Percentiles rank a stretch among this genome's conserved stretches.
These are phyloP conservation scores for Cryptocheilus praepositus DNA, from an alignment of 2,888 invertebrate species.

Conservation along the genomic window DNA sequence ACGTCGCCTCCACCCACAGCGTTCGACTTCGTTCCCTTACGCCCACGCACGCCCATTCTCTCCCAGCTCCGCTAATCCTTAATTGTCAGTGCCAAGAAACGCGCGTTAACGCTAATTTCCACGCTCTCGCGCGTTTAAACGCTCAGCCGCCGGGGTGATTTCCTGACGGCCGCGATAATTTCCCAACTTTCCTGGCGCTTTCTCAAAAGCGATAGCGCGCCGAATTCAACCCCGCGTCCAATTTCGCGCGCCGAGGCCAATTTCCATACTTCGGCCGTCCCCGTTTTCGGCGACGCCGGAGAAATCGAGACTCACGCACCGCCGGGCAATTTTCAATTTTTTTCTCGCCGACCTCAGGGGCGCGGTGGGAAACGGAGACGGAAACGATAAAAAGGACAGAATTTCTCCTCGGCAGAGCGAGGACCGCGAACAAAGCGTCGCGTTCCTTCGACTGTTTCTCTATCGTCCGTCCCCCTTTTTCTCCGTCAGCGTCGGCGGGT, in stretches of 20 bases:
- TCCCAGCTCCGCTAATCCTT: no score
- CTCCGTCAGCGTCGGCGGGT: background rate
- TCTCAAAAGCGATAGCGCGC: no score
- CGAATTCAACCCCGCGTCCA: no score
- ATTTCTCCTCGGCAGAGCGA: slow-evolving; percentile 26
- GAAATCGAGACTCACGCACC: background rate
- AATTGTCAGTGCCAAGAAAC: no score
- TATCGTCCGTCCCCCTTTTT: slow-evolving; percentile 7
- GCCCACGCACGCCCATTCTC: no score
- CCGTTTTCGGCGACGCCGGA: slow-evolving; percentile 8
- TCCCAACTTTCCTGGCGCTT: no score
- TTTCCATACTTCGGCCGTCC: background rate
- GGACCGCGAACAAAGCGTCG: slow-evolving; percentile 31
- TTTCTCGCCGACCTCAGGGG: slow-evolving; percentile 20
- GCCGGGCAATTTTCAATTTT: no score
- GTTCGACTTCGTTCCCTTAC: no score
- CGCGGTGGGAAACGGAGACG: slow-evolving; percentile 7
- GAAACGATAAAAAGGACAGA: slow-evolving; percentile 17
- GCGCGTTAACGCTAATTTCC: slow-evolving; percentile 1
- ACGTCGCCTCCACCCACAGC: no score
- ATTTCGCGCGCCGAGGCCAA: no score
- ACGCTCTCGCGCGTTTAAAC: slow-evolving; percentile 11
- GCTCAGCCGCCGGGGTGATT: background rate
- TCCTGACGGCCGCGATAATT: no score
- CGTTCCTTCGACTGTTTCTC: slow-evolving; percentile 1